These are phyloP conservation scores for Oreotrochilus melanogaster DNA, from an alignment of 2,113 vertebrate species.

Conservation along the genomic window DNA sequence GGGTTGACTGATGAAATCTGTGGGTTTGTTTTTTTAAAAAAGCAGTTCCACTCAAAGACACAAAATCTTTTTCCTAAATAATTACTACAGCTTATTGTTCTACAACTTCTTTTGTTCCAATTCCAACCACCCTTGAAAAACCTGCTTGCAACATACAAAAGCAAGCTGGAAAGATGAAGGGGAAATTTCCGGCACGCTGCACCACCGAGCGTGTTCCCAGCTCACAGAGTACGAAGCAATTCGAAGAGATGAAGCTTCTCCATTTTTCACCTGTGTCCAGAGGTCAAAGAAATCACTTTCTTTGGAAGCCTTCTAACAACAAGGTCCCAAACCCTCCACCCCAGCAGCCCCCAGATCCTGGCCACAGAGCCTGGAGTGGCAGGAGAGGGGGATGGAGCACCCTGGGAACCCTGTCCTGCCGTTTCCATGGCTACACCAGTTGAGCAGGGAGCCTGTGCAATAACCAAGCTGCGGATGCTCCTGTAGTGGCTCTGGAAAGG, in stretches of 20 bases:
- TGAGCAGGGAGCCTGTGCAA: not conserved
- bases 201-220: accelerated
- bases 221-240: accelerated
- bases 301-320: not conserved
- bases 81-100: not conserved
- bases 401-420: not conserved
- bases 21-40: not conserved
- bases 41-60: not conserved
- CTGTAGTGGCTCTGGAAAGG: accelerated
- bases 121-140: not conserved
- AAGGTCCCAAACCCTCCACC: not conserved
- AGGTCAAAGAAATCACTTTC: not conserved
- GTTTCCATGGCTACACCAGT: slow-evolving; percentile 16
- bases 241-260: too few species aligned
- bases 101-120: not conserved
- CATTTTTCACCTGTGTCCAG: not conserved
- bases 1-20: not conserved
- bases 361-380: not conserved
- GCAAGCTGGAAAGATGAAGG: not conserved
- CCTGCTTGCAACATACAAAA: not conserved
- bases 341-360: not conserved
- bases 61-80: not conserved
- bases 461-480: not conserved
- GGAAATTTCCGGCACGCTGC: not conserved
- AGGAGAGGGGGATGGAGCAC: not conserved